Percentiles rank a stretch among this genome's conserved stretches.
Conservation (phyloP, 30 jellyfish, hydroid and myxozoan genomes). For the Hydractinia symbiolongicarpus region DNA sequence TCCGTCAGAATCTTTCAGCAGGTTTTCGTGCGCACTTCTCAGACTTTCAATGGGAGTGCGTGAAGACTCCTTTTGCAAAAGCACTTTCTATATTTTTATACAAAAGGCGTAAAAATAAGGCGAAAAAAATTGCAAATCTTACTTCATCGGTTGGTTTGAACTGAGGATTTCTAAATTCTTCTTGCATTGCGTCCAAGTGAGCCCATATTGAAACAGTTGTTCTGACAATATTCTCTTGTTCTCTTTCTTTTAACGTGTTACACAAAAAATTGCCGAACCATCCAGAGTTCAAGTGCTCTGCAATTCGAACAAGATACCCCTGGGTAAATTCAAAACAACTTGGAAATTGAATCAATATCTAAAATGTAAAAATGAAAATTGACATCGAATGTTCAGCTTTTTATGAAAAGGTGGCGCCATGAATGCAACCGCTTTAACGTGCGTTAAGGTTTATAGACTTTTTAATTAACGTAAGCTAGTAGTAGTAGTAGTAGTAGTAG, state of each 20-base stretch:
- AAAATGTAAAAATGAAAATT: not conserved
- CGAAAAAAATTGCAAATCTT: not conserved
- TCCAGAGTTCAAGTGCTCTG: conserved; percentile 88
- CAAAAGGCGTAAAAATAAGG: no score
- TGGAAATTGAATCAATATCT: conserved; percentile 85
- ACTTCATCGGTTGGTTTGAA: conserved; percentile 43
- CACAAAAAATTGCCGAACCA: conserved; percentile 93
- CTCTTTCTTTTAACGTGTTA: conserved; percentile 59
- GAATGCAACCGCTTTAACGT: no score
- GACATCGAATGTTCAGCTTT: no score
- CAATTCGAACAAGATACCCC: conserved; percentile 48
- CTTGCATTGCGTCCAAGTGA: conserved; percentile 64
- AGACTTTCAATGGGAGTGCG: no score
- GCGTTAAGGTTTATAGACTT: no score
- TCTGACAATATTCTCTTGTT: conserved; percentile 56
- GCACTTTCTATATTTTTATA: no score
- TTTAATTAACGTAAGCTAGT: no score
- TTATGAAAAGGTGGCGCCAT: no score
- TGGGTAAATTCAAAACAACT: conserved; percentile 63
- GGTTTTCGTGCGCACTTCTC: no score
- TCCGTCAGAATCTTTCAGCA: no score
- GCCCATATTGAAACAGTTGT: conserved; percentile 90
- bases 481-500: no score
- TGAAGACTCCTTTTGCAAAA: no score
- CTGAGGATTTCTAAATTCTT: conserved; percentile 24